Conservation (phyloP, 2,113 vertebrate genomes). For the Chroicocephalus ridibundus region DNA sequence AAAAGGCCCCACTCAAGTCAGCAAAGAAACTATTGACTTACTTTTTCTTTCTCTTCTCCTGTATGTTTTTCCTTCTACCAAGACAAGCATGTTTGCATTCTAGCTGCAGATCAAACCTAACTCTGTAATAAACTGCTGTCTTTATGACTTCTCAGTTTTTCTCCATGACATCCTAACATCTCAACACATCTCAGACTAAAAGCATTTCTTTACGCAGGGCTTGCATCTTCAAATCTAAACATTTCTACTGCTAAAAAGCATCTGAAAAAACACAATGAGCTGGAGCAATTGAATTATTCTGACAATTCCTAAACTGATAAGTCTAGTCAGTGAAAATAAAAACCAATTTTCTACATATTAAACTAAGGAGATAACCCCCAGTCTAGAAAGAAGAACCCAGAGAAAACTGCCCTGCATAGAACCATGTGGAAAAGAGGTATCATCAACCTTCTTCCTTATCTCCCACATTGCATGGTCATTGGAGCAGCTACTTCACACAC, state of each 20-base stretch:
- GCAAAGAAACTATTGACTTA: neutral
- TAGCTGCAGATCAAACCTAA: neutral
- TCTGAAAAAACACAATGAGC: neutral
- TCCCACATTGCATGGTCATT: accelerated
- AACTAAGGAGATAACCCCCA: neutral
- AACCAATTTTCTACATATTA: neutral
- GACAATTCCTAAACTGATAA: neutral
- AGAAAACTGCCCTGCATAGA: neutral
- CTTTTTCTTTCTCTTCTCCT: neutral
- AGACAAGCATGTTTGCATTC: neutral
- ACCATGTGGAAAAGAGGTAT: neutral
- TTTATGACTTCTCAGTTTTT: neutral
- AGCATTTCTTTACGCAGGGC: neutral
- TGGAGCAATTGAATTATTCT: neutral
- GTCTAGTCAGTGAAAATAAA: neutral
- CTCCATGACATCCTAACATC: neutral
- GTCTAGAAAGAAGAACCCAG: neutral
- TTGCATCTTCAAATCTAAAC: neutral
- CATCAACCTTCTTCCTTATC: neutral
- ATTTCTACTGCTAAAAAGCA: neutral
- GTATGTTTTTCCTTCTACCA: neutral
- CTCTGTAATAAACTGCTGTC: neutral
- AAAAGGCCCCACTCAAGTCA: accelerated
- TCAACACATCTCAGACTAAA: neutral
- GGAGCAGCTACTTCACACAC: neutral